These are phyloP conservation scores for Nymphalis urticae DNA, from an alignment of 2,888 invertebrate genomes.

Conservation along the genomic window DNA sequence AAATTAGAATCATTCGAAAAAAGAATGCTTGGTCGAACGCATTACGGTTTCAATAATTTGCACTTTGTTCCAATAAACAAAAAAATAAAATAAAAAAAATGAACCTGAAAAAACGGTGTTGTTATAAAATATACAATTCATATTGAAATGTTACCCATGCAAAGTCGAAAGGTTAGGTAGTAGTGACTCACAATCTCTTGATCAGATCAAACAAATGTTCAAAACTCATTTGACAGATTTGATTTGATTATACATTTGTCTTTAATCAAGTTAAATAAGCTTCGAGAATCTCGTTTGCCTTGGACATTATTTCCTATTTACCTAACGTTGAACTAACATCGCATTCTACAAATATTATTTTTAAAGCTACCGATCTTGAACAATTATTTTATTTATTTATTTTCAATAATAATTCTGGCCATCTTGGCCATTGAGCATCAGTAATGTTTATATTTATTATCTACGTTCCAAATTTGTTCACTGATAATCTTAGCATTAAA, in stretches of 20 bases:
- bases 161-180: too few species aligned
- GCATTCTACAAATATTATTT: slow-evolving; percentile 19
- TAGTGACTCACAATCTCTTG: too few species aligned
- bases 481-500: slow-evolving; percentile 17
- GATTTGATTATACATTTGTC: slow-evolving; percentile 30
- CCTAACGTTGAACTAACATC: slow-evolving; percentile 46
- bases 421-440: neutral
- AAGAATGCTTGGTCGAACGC: too few species aligned
- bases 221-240: slow-evolving; percentile 21
- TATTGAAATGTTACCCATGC: too few species aligned
- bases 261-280: slow-evolving; percentile 32
- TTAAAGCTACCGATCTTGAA: slow-evolving; percentile 26
- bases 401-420: slow-evolving; percentile 2
- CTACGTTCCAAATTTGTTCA: slow-evolving; percentile 6
- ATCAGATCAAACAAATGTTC: slow-evolving; percentile 9
- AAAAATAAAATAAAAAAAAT: too few species aligned
- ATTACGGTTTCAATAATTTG: too few species aligned
- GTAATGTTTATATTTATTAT: slow-evolving; percentile 23
- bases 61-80: too few species aligned
- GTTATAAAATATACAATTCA: too few species aligned
- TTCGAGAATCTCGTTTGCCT: slow-evolving; percentile 73
- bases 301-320: slow-evolving; percentile 76
- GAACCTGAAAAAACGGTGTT: too few species aligned
- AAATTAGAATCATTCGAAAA: too few species aligned
- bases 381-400: slow-evolving; percentile 3